phyloP scores from a whole-genome alignment of 2,888 invertebrate genomes.

The Lepidocyrtoides sp. region DNA sequence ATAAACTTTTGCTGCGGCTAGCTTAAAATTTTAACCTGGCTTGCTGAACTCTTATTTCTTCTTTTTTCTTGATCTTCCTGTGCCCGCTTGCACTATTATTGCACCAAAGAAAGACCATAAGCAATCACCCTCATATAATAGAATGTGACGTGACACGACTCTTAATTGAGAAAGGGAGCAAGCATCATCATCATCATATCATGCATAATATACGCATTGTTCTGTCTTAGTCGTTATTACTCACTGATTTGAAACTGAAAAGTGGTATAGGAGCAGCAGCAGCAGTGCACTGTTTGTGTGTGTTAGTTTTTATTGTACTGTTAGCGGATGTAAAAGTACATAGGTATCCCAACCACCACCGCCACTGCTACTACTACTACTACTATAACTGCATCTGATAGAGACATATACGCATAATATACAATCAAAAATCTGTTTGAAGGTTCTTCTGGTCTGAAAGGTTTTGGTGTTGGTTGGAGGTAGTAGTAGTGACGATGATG shows the following conservation, averaged over 20 bases:
- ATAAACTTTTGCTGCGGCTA: conserved; percentile 6
- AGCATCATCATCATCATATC: not conserved
- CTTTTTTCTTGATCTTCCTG: not conserved
- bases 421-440: not conserved
- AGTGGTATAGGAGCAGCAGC: not conserved
- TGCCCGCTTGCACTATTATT: no score
- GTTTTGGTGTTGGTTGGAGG: not conserved
- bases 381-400: no score
- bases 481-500: not conserved
- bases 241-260: conserved; percentile 43
- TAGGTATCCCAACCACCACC: no score
- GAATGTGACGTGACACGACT: conserved; percentile 70
- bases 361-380: no score
- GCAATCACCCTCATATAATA: conserved; percentile 15
- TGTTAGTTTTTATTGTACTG: conserved; percentile 42
- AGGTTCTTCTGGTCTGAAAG: conserved; percentile 7
- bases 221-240: not conserved
- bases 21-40: not conserved
- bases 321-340: conserved; percentile 67
- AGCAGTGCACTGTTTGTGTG: not conserved
- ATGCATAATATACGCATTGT: no score
- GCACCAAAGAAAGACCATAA: conserved; percentile 33
- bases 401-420: no score
- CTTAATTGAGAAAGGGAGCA: conserved; percentile 72
- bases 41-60: no score